Conservation (phyloP, 2,113 vertebrate species). For the Dromaius novaehollandiae region DNA sequence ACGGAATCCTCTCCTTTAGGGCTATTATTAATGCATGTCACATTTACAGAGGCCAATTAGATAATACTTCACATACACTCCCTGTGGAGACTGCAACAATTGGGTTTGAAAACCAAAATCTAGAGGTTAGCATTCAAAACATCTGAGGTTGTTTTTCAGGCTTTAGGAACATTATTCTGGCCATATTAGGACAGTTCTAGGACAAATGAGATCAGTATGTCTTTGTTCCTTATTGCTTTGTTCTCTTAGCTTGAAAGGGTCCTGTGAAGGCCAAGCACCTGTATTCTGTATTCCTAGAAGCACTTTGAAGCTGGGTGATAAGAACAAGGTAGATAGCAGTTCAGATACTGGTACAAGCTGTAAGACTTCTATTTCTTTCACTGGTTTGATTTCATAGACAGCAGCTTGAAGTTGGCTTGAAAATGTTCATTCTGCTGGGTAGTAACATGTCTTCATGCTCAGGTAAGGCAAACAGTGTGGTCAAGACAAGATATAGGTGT, state of each 20-base stretch:
- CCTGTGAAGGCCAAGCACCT: background rate
- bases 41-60: background rate
- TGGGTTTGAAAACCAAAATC: background rate
- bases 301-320: slow-evolving; percentile 53
- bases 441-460: background rate
- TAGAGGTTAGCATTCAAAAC: background rate
- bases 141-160: background rate
- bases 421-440: slow-evolving; percentile 11
- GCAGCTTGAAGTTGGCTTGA: background rate
- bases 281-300: slow-evolving; percentile 49
- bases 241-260: background rate
- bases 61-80: background rate
- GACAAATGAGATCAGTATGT: background rate
- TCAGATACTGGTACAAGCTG: slow-evolving; percentile 23
- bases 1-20: background rate
- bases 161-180: background rate
- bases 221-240: background rate
- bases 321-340: slow-evolving; percentile 32
- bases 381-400: background rate
- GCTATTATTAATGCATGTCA: background rate
- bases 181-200: background rate
- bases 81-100: background rate
- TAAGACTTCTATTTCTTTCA: slow-evolving; percentile 25
- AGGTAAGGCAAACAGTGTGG: background rate
- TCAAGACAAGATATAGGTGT: background rate